Percentiles rank a stretch among this genome's conserved stretches.
Conservation (phyloP, 1,140 invertebrate species). For the Drosophila hydei region DNA sequence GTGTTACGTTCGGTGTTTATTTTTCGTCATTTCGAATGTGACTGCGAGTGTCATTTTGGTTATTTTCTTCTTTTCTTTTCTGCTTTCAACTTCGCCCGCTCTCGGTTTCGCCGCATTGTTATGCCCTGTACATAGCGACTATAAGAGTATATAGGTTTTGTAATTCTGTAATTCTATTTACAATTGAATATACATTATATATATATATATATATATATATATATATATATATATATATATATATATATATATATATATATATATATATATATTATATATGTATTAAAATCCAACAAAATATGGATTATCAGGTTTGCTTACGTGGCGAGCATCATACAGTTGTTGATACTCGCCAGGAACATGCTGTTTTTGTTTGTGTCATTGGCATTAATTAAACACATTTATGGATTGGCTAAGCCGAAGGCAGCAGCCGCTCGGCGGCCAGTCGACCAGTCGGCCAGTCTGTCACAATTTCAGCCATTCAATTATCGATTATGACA, state of each 20-base stretch:
- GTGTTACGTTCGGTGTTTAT: constrained; percentile 40
- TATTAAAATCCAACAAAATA: no score
- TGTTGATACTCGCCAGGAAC: background rate
- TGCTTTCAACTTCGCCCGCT: constrained; percentile 4
- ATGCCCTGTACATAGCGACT: background rate
- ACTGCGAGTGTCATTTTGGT: constrained; percentile 43
- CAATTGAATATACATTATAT: no score
- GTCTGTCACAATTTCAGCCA: constrained; percentile 69
- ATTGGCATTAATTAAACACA: constrained; percentile 80
- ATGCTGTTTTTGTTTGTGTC: constrained; percentile 44
- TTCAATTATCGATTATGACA: constrained; percentile 82
- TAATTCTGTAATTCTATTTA: no score
- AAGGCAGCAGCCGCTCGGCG: constrained; percentile 21
- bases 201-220: background rate
- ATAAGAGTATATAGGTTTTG: background rate
- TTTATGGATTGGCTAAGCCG: constrained; percentile 55
- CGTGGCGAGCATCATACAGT: constrained; percentile 1
- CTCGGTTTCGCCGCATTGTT: constrained; percentile 17
- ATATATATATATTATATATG: no score
- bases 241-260: background rate
- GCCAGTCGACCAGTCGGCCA: constrained; percentile 22
- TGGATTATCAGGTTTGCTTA: no score
- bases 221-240: background rate
- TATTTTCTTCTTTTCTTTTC: constrained; percentile 14
- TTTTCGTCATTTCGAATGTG: constrained; percentile 46